phyloP scores from a whole-genome alignment of 2,888 invertebrate genomes.

The Callimorpha dominula region DNA sequence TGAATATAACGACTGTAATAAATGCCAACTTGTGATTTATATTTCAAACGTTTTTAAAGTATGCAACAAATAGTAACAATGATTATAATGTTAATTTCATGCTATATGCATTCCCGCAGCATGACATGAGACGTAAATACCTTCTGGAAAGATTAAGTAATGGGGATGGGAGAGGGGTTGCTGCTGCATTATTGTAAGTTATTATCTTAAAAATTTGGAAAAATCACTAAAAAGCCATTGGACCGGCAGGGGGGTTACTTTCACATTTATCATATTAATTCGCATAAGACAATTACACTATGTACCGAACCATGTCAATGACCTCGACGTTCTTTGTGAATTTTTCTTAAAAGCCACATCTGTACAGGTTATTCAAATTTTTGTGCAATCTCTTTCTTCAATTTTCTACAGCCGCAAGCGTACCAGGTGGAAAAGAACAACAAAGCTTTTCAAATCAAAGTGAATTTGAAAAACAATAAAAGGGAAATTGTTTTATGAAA shows the following conservation, averaged over 20 bases:
- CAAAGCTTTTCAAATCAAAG: slow-evolving; percentile 13
- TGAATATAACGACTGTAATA: background rate
- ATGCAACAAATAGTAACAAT: background rate
- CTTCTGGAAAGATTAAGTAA: too few relatives aligned
- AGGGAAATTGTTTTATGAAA: slow-evolving; percentile 25
- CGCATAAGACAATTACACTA: background rate
- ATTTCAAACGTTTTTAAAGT: background rate
- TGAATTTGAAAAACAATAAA: slow-evolving; percentile 28
- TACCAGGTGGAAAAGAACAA: slow-evolving; percentile 13
- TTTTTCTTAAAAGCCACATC: background rate
- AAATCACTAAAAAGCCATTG: too few relatives aligned
- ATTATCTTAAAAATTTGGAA: too few relatives aligned
- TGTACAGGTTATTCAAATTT: slow-evolving; percentile 6
- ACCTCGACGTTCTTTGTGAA: background rate
- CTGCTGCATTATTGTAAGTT: too few relatives aligned
- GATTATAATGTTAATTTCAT: too few relatives aligned
- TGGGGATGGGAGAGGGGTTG: too few relatives aligned
- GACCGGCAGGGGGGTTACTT: background rate
- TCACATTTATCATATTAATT: background rate
- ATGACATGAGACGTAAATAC: too few relatives aligned
- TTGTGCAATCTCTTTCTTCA: slow-evolving; percentile 11
- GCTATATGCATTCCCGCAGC: too few relatives aligned
- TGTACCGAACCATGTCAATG: background rate
- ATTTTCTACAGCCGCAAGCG: slow-evolving; percentile 13
- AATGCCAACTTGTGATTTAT: background rate